Base-by-base conservation (phyloP, 2,888 invertebrate species). In the Leucoma salicis region DNA sequence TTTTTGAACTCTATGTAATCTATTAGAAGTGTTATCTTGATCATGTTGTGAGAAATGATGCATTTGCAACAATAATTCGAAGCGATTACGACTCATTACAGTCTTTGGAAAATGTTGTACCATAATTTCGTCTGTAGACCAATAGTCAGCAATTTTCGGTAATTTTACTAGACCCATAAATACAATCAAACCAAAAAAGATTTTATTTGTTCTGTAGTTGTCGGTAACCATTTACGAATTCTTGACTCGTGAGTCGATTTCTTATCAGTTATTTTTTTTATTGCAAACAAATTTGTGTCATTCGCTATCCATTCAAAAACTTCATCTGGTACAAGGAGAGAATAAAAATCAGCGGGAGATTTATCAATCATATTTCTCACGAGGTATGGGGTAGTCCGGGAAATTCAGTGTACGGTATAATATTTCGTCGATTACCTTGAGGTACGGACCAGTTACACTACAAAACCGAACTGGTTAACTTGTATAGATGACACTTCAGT, bases 1-100 rank as follows among this genome's bases (percentile, higher is more conserved):
- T 2, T 3, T 3, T 16, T 14, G 10, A 16, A 36, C 36, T 6
- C 24, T 18, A 14, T 38, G 31, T 14, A 38, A 10, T 21, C 31
- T 12, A 13, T 67, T 55, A n/a, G 56, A 49, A 37, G 55, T 59
- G 37, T 66, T 49, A 34, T 35, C 45, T 25, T 68, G 57, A 35
- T 69, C 63, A 36, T 66, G 42, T 31, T 64, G 35, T 11, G 64
- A 63, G 50, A 74, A 71, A 53, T 71, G 69, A 14, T 69, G 5
- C 54, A 67, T 65, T 42, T 53, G 58, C 12, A 66, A 45, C 4
- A 68, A 24, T 12, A 66, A 25, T 39, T 65, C 64, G 34, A 68
- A 68, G 13, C 66, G 40, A 41, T 66, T 69, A 31, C 63, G 48
- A 16, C 58, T 49, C 59, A 59, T 59, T 14, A 38, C 57, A 66